Evolutionary conservation across 2,888 invertebrate species (phyloP), one percentile per base, ranked within the genome.

Genomic region (Tinea semifulvella): DNA sequence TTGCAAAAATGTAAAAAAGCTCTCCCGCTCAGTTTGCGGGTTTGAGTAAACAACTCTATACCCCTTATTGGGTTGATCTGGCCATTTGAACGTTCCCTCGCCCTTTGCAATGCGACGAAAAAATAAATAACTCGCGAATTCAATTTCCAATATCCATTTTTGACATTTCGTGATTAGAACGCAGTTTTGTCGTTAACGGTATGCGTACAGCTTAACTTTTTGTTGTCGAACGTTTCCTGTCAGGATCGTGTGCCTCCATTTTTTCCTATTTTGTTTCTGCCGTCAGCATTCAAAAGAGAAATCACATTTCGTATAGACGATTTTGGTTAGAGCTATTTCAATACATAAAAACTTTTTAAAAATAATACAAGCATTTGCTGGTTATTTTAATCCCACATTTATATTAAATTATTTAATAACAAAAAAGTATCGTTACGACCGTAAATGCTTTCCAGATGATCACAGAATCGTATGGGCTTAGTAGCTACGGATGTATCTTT

Each of bases 111-210:
- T 47, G 59, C 53, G 22, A 46, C 35, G 52, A 56, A 66, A 71
- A 72, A 72, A 68, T 65, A 43, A 31, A 8, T 11, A 68, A 62
- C 49, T 55, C 56, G 42, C 61, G 67, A 70, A 76, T 79, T 76
- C 73, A 77, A 79, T 79, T 79, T 76, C 58, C 73, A 67, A 76
- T 79, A 79, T 79, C 73, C 76, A 79, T 72, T 79, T 79, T 73
- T 80, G 80, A 80, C 80, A 68, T 70, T 65, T 63, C 71, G 65
- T 79, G 80, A 80, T 80, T 80, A 79, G 77, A 75, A 75, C 76
- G 66, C 77, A 73, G 76, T 71, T 75, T 68, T 66, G 64, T 75
- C 70, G 79, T 80, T 77, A 77, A 66, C 70, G 61, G 31, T 14
- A 7, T 13, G 18, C 27, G 22, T 40, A 19, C 31, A 19, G 43